These are phyloP conservation scores for Ashinkailepas kermadecensis DNA, from an alignment of 2,888 invertebrate genomes.

Conservation along the genomic window DNA sequence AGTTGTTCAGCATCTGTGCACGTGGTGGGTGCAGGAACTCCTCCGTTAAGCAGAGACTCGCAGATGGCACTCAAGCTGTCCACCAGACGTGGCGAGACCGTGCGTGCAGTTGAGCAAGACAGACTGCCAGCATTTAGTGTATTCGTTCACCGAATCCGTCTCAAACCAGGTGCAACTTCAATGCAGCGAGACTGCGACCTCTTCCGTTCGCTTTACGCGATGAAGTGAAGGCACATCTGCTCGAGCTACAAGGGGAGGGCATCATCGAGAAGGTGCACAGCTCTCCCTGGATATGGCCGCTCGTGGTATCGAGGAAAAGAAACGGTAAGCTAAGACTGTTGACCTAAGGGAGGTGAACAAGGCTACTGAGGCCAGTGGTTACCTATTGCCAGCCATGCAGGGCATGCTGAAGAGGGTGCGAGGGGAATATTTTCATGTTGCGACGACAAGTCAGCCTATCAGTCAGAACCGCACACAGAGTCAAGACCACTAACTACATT, in stretches of 20 bases:
- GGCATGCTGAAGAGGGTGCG: too few relatives aligned
- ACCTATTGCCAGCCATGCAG: too few relatives aligned
- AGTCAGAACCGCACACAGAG: too few relatives aligned
- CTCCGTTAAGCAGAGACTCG: background rate
- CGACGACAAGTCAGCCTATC: background rate
- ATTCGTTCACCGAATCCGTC: background rate
- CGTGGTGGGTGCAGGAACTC: background rate
- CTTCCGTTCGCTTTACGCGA: background rate
- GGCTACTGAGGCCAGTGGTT: too few relatives aligned
- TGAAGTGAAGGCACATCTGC: too few relatives aligned
- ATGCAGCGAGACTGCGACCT: background rate
- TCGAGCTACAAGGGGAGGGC: too few relatives aligned
- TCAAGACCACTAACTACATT: too few relatives aligned
- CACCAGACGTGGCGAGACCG: background rate
- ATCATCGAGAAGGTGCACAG: too few relatives aligned
- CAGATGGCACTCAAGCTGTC: background rate
- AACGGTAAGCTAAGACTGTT: too few relatives aligned
- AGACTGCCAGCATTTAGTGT: background rate
- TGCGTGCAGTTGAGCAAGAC: background rate
- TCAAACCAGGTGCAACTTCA: background rate
- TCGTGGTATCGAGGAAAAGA: too few relatives aligned
- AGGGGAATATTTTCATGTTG: background rate
- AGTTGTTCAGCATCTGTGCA: background rate
- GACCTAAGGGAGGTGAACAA: too few relatives aligned
- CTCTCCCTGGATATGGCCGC: too few relatives aligned